phyloP scores from a whole-genome alignment of 2,888 invertebrate species.

The Azorinus chamasolen region DNA sequence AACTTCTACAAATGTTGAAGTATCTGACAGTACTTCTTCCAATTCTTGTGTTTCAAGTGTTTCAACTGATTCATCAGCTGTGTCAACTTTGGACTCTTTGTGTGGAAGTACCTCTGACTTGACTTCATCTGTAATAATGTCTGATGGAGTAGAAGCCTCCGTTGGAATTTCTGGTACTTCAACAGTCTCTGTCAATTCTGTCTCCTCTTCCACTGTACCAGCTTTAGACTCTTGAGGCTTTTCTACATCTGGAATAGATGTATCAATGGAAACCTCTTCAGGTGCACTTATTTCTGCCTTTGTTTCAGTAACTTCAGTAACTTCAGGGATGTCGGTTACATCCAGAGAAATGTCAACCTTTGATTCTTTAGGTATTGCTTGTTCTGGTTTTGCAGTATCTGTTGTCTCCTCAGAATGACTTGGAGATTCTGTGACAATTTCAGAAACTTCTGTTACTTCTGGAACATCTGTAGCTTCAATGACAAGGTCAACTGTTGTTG shows the following conservation, averaged over 20 bases:
- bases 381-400: constrained; percentile 50
- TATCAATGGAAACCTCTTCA: constrained; percentile 22
- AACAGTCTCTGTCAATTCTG: constrained; percentile 49
- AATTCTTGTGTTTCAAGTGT: constrained; percentile 50
- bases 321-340: constrained; percentile 20
- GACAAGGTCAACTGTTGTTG: too few relatives aligned
- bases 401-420: constrained; percentile 27
- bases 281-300: not conserved
- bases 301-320: not conserved
- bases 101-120: constrained; percentile 42
- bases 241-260: constrained; percentile 30
- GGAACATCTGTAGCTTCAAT: too few relatives aligned
- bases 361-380: constrained; percentile 35
- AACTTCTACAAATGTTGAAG: constrained; percentile 13
- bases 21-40: constrained; percentile 4
- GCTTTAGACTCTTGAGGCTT: constrained; percentile 32
- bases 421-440: too few relatives aligned
- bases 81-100: constrained; percentile 57
- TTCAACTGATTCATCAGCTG: constrained; percentile 48
- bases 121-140: constrained; percentile 43
- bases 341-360: constrained; percentile 34
- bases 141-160: constrained; percentile 37
- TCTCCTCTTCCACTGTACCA: constrained; percentile 4
- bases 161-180: constrained; percentile 48
- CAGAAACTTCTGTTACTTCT: too few relatives aligned